Percentiles rank a stretch among this genome's conserved stretches.
Evolutionary conservation across 2,888 invertebrate genomes (phyloP).

Genomic region (Melanotus villosus): DNA sequence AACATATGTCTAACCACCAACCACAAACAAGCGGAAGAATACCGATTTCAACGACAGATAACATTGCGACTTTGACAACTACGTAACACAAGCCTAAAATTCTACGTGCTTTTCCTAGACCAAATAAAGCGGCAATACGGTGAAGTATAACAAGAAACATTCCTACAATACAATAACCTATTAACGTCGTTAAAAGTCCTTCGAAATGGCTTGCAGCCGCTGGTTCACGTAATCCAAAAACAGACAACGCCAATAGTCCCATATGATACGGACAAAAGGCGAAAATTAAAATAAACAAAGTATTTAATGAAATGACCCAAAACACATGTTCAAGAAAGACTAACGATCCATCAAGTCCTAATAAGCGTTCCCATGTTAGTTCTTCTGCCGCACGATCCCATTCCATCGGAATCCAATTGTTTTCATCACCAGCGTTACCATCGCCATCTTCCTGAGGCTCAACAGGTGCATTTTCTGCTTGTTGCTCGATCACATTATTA

Average conservation of each 20-base stretch:
- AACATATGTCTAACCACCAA: slow-evolving; percentile 99
- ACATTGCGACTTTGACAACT: slow-evolving; percentile 90
- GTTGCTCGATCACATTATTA: slow-evolving; percentile 64
- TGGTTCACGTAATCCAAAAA: slow-evolving; percentile 78
- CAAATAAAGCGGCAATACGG: slow-evolving; percentile 84
- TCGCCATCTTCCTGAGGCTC: slow-evolving; percentile 66
- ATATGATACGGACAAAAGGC: slow-evolving; percentile 98
- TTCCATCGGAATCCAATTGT: slow-evolving; percentile 98
- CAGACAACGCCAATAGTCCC: slow-evolving; percentile 86
- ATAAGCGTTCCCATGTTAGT: slow-evolving; percentile 96
- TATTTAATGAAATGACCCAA: slow-evolving; percentile 98
- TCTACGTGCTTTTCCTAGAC: slow-evolving; percentile 84
- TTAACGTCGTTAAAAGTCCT: slow-evolving; percentile 91
- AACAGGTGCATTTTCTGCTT: slow-evolving; percentile 39
- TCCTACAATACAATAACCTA: slow-evolving; percentile 95
- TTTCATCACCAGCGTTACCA: slow-evolving; percentile 79
- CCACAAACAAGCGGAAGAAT: slow-evolving; percentile 97
- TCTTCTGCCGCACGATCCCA: slow-evolving; percentile 99
- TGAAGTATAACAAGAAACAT: slow-evolving; percentile 86
- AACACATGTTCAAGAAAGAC: slow-evolving; percentile 99
- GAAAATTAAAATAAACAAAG: slow-evolving; percentile 96
- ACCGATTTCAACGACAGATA: slow-evolving; percentile 97
- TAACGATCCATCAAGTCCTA: slow-evolving; percentile 96
- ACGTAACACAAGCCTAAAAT: slow-evolving; percentile 94
- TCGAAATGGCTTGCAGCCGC: slow-evolving; percentile 89